These are phyloP conservation scores for Rachycentron canadum DNA, from an alignment of 2,797 vertebrate genomes.

Conservation along the genomic window DNA sequence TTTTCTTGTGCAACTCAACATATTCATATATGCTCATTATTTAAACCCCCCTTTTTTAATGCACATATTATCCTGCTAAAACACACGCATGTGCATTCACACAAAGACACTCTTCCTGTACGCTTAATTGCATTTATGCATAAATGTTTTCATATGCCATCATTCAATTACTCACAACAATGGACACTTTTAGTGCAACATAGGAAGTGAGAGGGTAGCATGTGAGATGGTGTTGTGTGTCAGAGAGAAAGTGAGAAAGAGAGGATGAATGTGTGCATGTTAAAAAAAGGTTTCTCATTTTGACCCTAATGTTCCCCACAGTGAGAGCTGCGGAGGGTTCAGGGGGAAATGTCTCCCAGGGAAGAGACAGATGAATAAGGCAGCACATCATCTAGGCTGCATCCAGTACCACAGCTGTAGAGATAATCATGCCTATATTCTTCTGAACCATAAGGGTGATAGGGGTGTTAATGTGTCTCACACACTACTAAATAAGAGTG, in stretches of 20 bases:
- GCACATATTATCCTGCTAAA: background rate
- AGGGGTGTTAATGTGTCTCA: background rate
- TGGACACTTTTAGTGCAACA: slow-evolving; percentile 11
- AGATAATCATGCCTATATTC: background rate
- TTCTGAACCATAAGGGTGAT: background rate
- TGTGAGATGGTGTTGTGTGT: slow-evolving; percentile 13
- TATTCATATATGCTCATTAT: slow-evolving; percentile 62
- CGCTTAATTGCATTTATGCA: slow-evolving; percentile 25
- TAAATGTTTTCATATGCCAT: slow-evolving; percentile 24
- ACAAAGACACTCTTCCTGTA: background rate
- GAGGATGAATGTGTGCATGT: slow-evolving; percentile 20
- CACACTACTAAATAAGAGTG: background rate
- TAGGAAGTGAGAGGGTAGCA: slow-evolving; percentile 12
- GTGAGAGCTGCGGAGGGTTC: background rate
- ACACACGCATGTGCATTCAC: background rate
- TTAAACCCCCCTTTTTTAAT: slow-evolving; percentile 37
- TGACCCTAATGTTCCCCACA: slow-evolving; percentile 12
- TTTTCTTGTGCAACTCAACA: slow-evolving; percentile 53
- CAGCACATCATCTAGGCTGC: slow-evolving; percentile 23
- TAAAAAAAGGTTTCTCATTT: slow-evolving; percentile 40
- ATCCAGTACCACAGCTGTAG: background rate
- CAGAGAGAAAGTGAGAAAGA: background rate
- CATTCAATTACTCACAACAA: slow-evolving; percentile 37
- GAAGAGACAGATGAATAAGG: background rate
- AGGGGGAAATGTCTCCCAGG: background rate